Percentiles rank a stretch among this genome's conserved stretches.
Conservation (phyloP, 2,888 invertebrate species). For the Hartigia nigra region DNA sequence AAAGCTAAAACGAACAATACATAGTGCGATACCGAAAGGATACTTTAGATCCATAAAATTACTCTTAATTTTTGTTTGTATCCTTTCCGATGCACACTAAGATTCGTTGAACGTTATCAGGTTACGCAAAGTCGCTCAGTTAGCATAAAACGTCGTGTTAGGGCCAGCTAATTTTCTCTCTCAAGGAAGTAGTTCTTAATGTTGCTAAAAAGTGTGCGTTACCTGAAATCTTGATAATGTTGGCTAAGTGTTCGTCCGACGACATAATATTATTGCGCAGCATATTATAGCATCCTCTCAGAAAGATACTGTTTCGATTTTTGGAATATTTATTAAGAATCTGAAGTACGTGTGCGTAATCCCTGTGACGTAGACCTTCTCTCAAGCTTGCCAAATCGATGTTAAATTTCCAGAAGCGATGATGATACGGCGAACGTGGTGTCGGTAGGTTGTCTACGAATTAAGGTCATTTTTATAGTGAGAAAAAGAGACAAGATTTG, state of each 20-base stretch:
- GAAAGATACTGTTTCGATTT: conserved; percentile 28
- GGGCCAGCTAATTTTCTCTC: background rate
- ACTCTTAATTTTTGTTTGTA: background rate
- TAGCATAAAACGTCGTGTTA: background rate
- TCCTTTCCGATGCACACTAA: background rate
- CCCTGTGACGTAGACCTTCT: conserved; percentile 37
- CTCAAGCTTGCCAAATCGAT: conserved; percentile 35
- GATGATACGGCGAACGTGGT: conserved; percentile 29
- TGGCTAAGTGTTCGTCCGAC: conserved; percentile 38
- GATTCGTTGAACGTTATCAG: background rate
- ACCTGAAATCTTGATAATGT: conserved; percentile 50
- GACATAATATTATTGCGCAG: conserved; percentile 41
- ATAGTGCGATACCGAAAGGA: background rate
- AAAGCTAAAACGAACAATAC: background rate
- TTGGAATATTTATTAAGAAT: conserved; percentile 32
- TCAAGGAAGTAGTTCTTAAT: background rate
- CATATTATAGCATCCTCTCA: conserved; percentile 43
- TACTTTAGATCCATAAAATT: background rate
- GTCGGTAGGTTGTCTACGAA: conserved; percentile 36
- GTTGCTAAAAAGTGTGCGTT: conserved; percentile 25
- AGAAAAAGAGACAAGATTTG: background rate
- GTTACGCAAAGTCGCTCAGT: background rate
- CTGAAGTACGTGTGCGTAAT: conserved; percentile 44
- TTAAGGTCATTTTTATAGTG: background rate
- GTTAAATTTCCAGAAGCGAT: conserved; percentile 45